Base-by-base conservation (phyloP, 2,797 vertebrate genomes). In the Nasua narica region DNA sequence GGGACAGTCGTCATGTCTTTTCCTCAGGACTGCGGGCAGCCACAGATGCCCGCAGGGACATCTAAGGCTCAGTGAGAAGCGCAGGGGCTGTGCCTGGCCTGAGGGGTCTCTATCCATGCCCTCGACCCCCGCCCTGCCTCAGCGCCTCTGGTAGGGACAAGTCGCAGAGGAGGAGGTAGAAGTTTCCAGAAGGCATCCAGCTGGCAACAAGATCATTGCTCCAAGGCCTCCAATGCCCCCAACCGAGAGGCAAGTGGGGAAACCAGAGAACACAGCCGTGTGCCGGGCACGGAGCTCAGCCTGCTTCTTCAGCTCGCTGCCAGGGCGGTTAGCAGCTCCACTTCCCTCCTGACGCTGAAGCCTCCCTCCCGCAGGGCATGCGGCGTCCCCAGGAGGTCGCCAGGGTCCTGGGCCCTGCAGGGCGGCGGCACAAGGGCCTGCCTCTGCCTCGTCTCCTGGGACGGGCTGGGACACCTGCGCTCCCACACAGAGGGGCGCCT, bases 231-330 rank as follows among this genome's bases (percentile, higher is more conserved):
- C 7, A 23, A 23, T 18, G 70, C n/a, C 74, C 40, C 74, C 1
- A 0, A 35, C 74, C 1, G 0, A 35, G 48, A 29, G 27, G 25
- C 12, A 0, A 8, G 21, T 12, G 0, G 14, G 58, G 43, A n/a
- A 18, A 7, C 21, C 56, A 27, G 56, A 46, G 54, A 18, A 19
- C 13, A 12, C 10, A 6, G 21, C 19, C 1, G 0, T 0, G 9
- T 29, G 37, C 37, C 69, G 40, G 7, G 78, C n/a, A 0, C 2
- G 19, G 67, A 6, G 1, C 27, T 18, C 27, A 2, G 18, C 0
- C 0, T 1, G 32, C 3, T 13, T 29, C 60, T 48, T 21, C 2
- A 9, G 54, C 85, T 21, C 4, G 0, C 19, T 13, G 58, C 74
- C 15, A 40, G 69, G 74, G 18, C 8, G 35, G 29, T 11, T 14